Base-by-base conservation (phyloP, 1,140 invertebrate species). In the Drosophila orena region DNA sequence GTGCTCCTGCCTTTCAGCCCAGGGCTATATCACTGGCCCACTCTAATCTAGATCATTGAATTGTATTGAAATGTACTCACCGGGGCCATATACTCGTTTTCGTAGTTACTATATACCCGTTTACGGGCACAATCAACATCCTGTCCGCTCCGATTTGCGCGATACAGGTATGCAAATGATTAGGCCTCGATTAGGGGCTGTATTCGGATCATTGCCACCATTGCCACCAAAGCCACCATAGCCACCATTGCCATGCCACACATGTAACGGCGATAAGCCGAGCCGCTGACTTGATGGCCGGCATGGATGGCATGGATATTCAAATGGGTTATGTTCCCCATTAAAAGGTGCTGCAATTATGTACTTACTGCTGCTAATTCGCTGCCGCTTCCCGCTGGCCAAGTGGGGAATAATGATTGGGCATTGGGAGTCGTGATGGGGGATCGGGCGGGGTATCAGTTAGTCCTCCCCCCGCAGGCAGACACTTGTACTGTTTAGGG, bases 21-120 rank as follows among this genome's bases (percentile, higher is more conserved):
- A 15, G 3, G 50, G 55, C 54, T 69, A 62, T 81, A 74, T 74
- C 74, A 74, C 68, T 78, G 49, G 49, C 27, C 77, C 79, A 59
- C 58, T 70, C 60, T 86, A 86, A 86, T 86, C 81, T 81, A 56
- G 78, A 86, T 88, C 75, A 77, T 77, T 77, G 70, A 74, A 74
- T 62, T 74, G 74, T 77, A 76, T 76, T 75, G 72, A 75, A 74
- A 74, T 74, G 71, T 76, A 76, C 72, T 49, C 61, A 40, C 35
- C 24, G 14, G 60, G 64, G 64, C 66, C 66, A 70, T 70, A 69
- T 70, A 70, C 64, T 30, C 64, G 42, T 22, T 62, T 49, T 17
- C 58, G 43, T 64, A 64, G 8, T 27, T 37, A 65, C 20, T 30
- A 24, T 46, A 64, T 54, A 22, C 37, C 7, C 37, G 11, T 27